Percentiles rank a stretch among this genome's conserved stretches.
These are phyloP conservation scores for Oscheius sp. DNA, from an alignment of 2,888 invertebrate genomes.

Conservation along the genomic window DNA sequence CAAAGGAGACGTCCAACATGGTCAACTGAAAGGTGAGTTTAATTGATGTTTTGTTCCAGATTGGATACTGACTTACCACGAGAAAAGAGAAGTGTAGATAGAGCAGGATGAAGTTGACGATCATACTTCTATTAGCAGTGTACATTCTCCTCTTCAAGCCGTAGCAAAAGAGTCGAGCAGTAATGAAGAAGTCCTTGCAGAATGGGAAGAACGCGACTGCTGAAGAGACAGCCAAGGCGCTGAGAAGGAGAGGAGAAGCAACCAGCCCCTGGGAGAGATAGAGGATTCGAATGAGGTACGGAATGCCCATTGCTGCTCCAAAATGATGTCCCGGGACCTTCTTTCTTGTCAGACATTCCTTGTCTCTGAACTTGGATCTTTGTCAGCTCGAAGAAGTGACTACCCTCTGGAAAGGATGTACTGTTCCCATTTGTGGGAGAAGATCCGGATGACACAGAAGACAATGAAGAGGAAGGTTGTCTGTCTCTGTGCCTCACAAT, in stretches of 20 bases:
- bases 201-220: constrained; percentile 54
- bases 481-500: constrained; percentile 39
- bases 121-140: constrained; percentile 45
- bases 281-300: constrained; percentile 45
- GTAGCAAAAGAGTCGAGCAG: constrained; percentile 23
- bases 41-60: background rate
- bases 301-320: constrained; percentile 50
- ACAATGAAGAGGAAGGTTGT: constrained; percentile 51
- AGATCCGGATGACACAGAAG: constrained; percentile 51
- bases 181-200: constrained; percentile 45
- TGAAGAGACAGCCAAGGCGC: constrained; percentile 49
- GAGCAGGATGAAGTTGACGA: constrained; percentile 40
- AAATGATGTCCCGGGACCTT: constrained; percentile 48
- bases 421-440: constrained; percentile 53
- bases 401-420: constrained; percentile 22
- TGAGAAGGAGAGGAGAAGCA: constrained; percentile 43
- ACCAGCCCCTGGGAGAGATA: constrained; percentile 38
- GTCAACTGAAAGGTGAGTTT: constrained; percentile 2
- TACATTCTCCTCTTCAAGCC: constrained; percentile 42
- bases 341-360: constrained; percentile 43
- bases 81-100: constrained; percentile 54
- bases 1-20: constrained; percentile 47
- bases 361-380: constrained; percentile 38
- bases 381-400: background rate
- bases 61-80: constrained; percentile 40